phyloP scores from a whole-genome alignment of 2,888 invertebrate genomes.

The Lasioglossum morio region DNA sequence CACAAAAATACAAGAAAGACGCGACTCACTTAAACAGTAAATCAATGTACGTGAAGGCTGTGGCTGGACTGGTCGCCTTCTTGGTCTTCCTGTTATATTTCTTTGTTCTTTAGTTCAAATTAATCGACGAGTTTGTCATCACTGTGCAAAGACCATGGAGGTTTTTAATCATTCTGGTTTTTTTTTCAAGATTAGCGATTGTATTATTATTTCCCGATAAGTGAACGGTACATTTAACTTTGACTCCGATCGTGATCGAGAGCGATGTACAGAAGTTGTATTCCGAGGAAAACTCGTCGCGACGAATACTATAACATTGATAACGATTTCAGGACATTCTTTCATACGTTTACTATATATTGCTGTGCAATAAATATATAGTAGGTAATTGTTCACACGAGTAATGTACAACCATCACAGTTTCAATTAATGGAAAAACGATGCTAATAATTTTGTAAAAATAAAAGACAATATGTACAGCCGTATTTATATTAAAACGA shows the following conservation, averaged over 20 bases:
- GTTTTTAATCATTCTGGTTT: constrained; percentile 30
- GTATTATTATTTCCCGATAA: constrained; percentile 12
- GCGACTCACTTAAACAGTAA: constrained; percentile 97
- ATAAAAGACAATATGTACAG: constrained; percentile 53
- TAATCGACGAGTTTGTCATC: constrained; percentile 25
- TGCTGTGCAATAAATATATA: constrained; percentile 45
- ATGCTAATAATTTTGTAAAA: constrained; percentile 40
- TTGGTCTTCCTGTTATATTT: constrained; percentile 94
- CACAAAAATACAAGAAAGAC: constrained; percentile 99
- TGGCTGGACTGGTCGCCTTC: constrained; percentile 92
- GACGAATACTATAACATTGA: constrained; percentile 27
- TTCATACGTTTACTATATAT: constrained; percentile 19
- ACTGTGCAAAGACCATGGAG: constrained; percentile 25
- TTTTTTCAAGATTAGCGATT: constrained; percentile 26
- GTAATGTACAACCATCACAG: constrained; percentile 32
- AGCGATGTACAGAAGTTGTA: constrained; percentile 51
- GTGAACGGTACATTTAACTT: constrained; percentile 30
- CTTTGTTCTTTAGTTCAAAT: constrained; percentile 91
- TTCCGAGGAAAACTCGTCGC: constrained; percentile 45
- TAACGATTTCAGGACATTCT: constrained; percentile 18
- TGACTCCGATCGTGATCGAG: constrained; percentile 14
- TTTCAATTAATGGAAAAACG: constrained; percentile 27
- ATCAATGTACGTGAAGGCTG: constrained; percentile 96
- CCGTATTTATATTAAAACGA: constrained; percentile 29
- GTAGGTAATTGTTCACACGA: constrained; percentile 32